These are phyloP conservation scores for Furcifer pardalis DNA, from an alignment of 2,797 vertebrate genomes.

Conservation along the genomic window DNA sequence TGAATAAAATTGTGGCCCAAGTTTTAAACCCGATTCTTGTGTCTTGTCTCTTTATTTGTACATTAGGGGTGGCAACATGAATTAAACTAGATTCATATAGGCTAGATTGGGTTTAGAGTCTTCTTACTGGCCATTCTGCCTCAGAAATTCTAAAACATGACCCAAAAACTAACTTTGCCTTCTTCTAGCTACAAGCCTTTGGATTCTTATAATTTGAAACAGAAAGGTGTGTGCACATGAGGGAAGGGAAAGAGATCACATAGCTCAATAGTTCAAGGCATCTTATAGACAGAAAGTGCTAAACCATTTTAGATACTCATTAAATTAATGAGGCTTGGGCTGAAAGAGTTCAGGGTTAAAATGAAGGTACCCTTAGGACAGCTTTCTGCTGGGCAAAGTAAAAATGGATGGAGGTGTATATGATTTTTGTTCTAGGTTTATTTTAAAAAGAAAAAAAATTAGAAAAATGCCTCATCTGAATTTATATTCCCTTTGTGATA, in stretches of 20 bases:
- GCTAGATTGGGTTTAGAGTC: no score
- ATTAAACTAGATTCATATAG: no score
- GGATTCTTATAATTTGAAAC: not conserved
- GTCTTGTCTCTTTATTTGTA: no score
- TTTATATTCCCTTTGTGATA: conserved; percentile 77
- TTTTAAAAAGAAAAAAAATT: conserved; percentile 63
- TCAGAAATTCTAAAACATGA: no score
- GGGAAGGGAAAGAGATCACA: not conserved
- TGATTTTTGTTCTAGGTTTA: conserved; percentile 56
- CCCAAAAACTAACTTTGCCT: no score
- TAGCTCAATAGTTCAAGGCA: not conserved
- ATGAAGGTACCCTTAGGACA: conserved; percentile 45
- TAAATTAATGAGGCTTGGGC: not conserved
- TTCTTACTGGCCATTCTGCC: no score
- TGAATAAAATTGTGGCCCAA: no score
- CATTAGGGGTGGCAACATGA: no score
- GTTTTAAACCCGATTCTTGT: no score
- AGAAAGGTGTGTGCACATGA: not conserved
- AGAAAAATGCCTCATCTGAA: conserved; percentile 68
- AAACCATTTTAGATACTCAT: not conserved
- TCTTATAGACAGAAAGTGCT: not conserved
- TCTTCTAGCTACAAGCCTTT: not conserved
- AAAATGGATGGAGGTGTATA: conserved; percentile 53
- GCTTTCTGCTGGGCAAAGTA: conserved; percentile 51
- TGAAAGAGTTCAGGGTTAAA: conserved; percentile 16